A percentile compares a stretch with the other conserved stretches of the same genome.
phyloP scores from a whole-genome alignment of 2,797 vertebrate species.

The Arvicola amphibius region DNA sequence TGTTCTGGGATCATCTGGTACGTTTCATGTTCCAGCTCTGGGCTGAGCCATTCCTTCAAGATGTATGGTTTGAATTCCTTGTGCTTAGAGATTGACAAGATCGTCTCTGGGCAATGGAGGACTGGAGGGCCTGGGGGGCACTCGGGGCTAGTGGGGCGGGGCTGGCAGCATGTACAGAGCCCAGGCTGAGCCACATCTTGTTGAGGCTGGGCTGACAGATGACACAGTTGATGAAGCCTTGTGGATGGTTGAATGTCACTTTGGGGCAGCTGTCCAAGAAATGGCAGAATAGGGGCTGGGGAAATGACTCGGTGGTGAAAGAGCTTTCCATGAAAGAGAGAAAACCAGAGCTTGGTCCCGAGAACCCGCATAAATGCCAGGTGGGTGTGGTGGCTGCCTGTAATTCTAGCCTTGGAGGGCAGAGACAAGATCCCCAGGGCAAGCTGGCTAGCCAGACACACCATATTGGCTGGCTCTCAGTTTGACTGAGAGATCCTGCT shows the following conservation, averaged over 20 bases:
- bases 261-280: not conserved
- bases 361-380: not conserved
- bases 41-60: not conserved
- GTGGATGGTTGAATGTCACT: not conserved
- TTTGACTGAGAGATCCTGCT: not conserved
- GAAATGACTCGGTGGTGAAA: not conserved
- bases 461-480: not conserved
- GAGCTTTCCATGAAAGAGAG: not conserved
- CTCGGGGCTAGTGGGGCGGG: accelerated
- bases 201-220: not conserved
- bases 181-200: not conserved
- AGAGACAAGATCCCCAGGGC: not conserved
- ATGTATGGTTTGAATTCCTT: not conserved
- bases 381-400: not conserved
- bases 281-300: not conserved
- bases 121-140: not conserved
- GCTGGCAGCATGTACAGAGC: accelerated
- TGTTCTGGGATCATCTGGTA: not conserved
- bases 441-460: not conserved
- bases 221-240: accelerated
- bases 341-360: not conserved
- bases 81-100: not conserved
- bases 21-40: not conserved
- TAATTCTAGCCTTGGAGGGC: not conserved
- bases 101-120: not conserved